phyloP scores from a whole-genome alignment of 2,797 vertebrate genomes.

The Pelobates cultripes region DNA sequence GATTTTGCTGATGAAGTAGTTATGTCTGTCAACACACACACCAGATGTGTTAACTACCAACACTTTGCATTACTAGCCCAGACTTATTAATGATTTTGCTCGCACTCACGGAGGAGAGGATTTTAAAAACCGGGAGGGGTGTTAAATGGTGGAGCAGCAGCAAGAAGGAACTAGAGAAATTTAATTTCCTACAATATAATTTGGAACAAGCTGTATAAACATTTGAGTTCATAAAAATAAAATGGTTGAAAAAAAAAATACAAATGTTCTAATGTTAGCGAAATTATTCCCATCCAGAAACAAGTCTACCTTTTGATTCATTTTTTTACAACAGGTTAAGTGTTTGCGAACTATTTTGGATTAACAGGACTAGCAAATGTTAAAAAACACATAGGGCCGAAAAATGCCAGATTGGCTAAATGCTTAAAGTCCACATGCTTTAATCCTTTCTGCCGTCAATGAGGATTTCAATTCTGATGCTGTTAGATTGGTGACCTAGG shows the following conservation, averaged over 20 bases:
- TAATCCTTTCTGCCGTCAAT: constrained; percentile 6
- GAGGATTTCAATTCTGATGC: constrained; percentile 14
- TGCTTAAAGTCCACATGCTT: constrained; percentile 21
- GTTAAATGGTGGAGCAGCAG: constrained; percentile 34
- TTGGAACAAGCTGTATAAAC: constrained; percentile 52
- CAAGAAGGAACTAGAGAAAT: constrained; percentile 39
- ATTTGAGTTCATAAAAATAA: constrained; percentile 54
- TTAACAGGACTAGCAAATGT: constrained; percentile 44
- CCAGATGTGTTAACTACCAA: constrained; percentile 49
- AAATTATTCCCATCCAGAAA: constrained; percentile 16
- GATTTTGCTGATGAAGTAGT: neutral
- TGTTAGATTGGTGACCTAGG: constrained; percentile 6
- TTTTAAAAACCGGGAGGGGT: constrained; percentile 29
- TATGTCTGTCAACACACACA: neutral
- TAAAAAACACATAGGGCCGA: constrained; percentile 18
- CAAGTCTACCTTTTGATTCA: constrained; percentile 33
- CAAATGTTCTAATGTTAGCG: constrained; percentile 52
- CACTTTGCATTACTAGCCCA: constrained; percentile 37
- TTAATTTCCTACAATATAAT: constrained; percentile 55
- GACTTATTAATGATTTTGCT: constrained; percentile 46
- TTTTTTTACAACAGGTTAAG: constrained; percentile 38
- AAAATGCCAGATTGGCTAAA: constrained; percentile 22
- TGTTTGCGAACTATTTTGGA: constrained; percentile 43
- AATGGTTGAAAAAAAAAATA: constrained; percentile 49
- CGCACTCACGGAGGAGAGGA: constrained; percentile 35